phyloP scores from a whole-genome alignment of 2,113 vertebrate genomes.

The Heterocephalus glaber region DNA sequence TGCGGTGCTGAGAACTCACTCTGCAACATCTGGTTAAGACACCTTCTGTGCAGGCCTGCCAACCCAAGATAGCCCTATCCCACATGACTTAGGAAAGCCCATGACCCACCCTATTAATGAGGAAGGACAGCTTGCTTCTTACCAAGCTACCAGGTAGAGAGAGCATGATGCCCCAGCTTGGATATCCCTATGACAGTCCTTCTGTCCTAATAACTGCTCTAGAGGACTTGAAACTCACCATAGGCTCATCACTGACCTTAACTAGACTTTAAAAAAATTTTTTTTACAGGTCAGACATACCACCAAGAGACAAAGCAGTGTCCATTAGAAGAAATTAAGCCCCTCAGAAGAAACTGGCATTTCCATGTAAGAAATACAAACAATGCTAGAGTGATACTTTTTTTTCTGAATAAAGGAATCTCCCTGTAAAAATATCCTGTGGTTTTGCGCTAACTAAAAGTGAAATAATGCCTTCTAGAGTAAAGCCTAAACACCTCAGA shows the following conservation, averaged over 20 bases:
- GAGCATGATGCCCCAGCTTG: not conserved
- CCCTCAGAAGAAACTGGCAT: slow-evolving; percentile 28
- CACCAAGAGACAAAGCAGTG: slow-evolving; percentile 58
- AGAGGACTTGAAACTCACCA: not conserved
- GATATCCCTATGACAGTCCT: not conserved
- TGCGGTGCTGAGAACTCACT: not conserved
- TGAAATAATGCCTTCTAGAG: slow-evolving; percentile 24
- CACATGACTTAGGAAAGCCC: not conserved
- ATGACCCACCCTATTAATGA: not conserved
- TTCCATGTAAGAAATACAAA: slow-evolving; percentile 39
- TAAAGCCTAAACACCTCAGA: slow-evolving; percentile 62
- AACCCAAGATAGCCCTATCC: not conserved
- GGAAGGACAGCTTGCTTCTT: not conserved
- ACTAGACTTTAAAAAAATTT: not conserved
- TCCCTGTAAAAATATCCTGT: slow-evolving; percentile 53
- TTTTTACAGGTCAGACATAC: slow-evolving; percentile 52
- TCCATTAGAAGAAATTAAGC: not conserved
- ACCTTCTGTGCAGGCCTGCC: not conserved
- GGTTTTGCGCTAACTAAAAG: slow-evolving; percentile 51
- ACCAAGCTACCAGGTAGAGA: not conserved
- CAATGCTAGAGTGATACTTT: not conserved
- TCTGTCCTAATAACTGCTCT: slow-evolving; percentile 23
- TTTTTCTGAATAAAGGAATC: not conserved
- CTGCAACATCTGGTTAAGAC: not conserved
- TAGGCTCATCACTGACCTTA: not conserved